Evolutionary conservation across 2,888 invertebrate genomes (phyloP).

Genomic region (Bombylius discolor): DNA sequence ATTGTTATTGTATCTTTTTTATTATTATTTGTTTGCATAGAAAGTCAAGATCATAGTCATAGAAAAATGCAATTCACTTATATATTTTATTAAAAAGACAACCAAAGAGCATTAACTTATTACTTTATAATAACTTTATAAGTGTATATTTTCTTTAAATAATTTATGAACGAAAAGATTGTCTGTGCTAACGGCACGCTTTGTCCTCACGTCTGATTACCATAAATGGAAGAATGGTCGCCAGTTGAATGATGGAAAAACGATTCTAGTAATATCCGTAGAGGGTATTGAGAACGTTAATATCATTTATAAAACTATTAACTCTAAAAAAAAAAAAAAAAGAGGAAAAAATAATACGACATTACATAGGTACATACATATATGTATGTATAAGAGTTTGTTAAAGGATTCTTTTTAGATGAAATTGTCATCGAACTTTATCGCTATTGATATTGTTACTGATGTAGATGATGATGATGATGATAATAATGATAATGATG

Average conservation of each 20-base stretch:
- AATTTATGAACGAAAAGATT: slow-evolving; percentile 2
- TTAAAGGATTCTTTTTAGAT: neutral
- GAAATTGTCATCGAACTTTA: slow-evolving; percentile 4
- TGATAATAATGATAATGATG: too few species aligned
- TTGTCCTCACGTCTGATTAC: slow-evolving; percentile 18
- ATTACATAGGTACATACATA: neutral
- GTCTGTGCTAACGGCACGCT: slow-evolving; percentile 19
- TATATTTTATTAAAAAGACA: neutral
- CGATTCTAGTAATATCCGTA: slow-evolving; percentile 3
- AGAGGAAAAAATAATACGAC: too few species aligned
- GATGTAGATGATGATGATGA: too few species aligned
- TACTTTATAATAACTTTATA: slow-evolving; percentile 14
- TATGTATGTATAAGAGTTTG: neutral
- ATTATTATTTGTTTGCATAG: too few species aligned
- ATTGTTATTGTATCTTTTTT: too few species aligned
- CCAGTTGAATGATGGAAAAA: slow-evolving; percentile 13
- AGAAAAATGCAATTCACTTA: too few species aligned
- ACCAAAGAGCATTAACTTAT: slow-evolving; percentile 5
- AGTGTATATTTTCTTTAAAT: slow-evolving; percentile 8
- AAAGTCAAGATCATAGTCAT: too few species aligned
- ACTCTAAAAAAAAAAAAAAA: too few species aligned
- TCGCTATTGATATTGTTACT: neutral
- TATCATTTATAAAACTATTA: neutral
- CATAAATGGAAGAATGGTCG: slow-evolving; percentile 18
- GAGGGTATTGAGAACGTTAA: too few species aligned